Conservation (phyloP, 1,140 invertebrate genomes). For the Homarus americanus region DNA sequence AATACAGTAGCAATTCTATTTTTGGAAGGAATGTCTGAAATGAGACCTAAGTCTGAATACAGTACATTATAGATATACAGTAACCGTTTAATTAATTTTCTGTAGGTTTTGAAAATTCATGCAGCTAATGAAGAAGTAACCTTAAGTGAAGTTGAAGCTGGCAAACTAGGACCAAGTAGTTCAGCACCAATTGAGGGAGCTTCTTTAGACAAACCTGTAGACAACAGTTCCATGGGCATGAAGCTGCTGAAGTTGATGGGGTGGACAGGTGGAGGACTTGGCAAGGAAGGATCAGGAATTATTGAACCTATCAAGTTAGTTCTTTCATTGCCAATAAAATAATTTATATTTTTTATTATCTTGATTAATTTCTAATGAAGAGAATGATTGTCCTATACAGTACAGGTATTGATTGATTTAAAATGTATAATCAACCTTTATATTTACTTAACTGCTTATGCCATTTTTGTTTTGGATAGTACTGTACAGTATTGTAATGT, state of each 20-base stretch:
- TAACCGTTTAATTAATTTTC: too few species aligned
- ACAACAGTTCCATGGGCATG: conserved; percentile 80
- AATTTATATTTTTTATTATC: conserved; percentile 74
- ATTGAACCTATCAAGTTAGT: conserved; percentile 81
- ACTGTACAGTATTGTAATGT: too few species aligned
- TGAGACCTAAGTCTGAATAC: too few species aligned
- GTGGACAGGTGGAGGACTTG: conserved; percentile 88
- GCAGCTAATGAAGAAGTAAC: conserved; percentile 14
- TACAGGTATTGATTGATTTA: too few species aligned
- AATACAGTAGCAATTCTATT: too few species aligned
- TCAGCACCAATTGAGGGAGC: not conserved
- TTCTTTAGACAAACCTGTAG: conserved; percentile 27
- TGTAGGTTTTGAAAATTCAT: conserved; percentile 18
- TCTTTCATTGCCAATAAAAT: not conserved
- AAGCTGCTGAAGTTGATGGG: conserved; percentile 89
- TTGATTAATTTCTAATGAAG: too few species aligned
- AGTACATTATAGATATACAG: too few species aligned
- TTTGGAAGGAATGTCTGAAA: too few species aligned
- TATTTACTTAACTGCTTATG: too few species aligned
- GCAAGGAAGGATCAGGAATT: conserved; percentile 85
- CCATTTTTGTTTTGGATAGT: too few species aligned
- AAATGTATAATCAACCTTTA: too few species aligned
- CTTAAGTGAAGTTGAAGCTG: not conserved
- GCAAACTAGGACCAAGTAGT: not conserved
- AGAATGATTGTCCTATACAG: too few species aligned